phyloP scores from a whole-genome alignment of 2,113 vertebrate species.

The Gadus macrocephalus region DNA sequence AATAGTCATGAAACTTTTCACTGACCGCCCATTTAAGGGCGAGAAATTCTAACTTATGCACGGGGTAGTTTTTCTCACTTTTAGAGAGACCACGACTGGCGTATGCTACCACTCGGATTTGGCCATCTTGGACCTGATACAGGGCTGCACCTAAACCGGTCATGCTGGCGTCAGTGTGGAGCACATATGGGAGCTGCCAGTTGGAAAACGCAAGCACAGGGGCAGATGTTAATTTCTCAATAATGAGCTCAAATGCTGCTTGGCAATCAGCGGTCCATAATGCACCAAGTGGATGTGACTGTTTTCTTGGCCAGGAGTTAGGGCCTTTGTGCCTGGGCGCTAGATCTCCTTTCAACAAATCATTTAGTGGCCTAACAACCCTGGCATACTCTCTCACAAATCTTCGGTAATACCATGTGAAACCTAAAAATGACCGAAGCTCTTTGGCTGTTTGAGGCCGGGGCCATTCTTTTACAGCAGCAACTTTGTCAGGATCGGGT shows the following conservation, averaged over 20 bases:
- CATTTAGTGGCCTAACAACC: conserved; percentile 31
- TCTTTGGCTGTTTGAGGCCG: conserved; percentile 10
- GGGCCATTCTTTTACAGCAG: conserved; percentile 18
- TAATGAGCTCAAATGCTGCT: conserved; percentile 19
- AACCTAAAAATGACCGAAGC: conserved; percentile 26
- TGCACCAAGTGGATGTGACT: background rate
- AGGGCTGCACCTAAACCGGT: conserved; percentile 11
- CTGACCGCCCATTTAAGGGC: conserved; percentile 34
- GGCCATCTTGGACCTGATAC: conserved; percentile 32
- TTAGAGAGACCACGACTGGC: conserved; percentile 14
- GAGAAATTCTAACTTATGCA: conserved; percentile 33
- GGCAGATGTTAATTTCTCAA: conserved; percentile 16
- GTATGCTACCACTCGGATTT: conserved; percentile 23
- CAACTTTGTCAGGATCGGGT: conserved; percentile 29
- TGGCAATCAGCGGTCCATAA: conserved; percentile 7
- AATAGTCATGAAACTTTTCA: conserved; percentile 33
- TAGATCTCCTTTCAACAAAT: conserved; percentile 16
- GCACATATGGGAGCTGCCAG: conserved; percentile 10
- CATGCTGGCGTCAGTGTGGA: conserved; percentile 26
- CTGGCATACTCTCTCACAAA: conserved; percentile 16
- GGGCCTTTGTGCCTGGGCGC: conserved; percentile 14
- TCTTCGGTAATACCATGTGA: conserved; percentile 21
- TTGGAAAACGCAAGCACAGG: conserved; percentile 27
- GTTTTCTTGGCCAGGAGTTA: background rate
- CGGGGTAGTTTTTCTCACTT: conserved; percentile 37